Evolutionary conservation across 2,797 vertebrate genomes (phyloP).

Genomic region (Basileuterus tristriatus): DNA sequence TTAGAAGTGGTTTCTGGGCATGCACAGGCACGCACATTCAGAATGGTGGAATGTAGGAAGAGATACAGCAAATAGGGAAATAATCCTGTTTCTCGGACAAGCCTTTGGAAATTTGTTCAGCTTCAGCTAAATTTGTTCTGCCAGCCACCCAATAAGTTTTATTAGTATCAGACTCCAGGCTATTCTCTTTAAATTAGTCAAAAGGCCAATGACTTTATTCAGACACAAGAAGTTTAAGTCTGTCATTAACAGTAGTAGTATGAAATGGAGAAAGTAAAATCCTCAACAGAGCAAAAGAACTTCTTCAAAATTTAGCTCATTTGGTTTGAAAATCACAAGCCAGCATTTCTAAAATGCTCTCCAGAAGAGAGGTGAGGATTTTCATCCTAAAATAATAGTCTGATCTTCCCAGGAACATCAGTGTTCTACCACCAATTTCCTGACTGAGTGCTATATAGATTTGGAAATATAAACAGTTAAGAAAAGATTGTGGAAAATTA

Average conservation of each 20-base stretch:
- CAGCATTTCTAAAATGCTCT: neutral
- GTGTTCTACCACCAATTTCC: neutral
- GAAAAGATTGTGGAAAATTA: neutral
- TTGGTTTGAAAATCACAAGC: neutral
- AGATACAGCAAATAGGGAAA: neutral
- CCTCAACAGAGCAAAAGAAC: neutral
- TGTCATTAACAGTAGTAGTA: neutral
- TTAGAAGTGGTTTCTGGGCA: slow-evolving; percentile 2
- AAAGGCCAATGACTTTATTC: slow-evolving; percentile 9
- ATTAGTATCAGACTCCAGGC: slow-evolving; percentile 50
- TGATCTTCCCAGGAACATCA: neutral
- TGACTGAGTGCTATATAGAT: neutral
- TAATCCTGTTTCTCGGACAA: neutral
- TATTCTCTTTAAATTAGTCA: slow-evolving; percentile 45
- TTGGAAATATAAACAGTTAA: neutral
- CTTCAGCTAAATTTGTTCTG: slow-evolving; percentile 21
- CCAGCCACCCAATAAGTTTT: slow-evolving; percentile 44
- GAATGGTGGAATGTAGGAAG: neutral
- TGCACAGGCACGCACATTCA: neutral
- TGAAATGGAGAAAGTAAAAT: slow-evolving; percentile 19
- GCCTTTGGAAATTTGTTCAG: slow-evolving; percentile 24
- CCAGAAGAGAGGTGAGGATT: neutral
- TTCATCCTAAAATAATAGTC: neutral
- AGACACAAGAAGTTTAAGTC: neutral
- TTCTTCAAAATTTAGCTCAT: neutral